Evolutionary conservation across 2,888 invertebrate species (phyloP).

Genomic region (Xestoiulus laeticollis): DNA sequence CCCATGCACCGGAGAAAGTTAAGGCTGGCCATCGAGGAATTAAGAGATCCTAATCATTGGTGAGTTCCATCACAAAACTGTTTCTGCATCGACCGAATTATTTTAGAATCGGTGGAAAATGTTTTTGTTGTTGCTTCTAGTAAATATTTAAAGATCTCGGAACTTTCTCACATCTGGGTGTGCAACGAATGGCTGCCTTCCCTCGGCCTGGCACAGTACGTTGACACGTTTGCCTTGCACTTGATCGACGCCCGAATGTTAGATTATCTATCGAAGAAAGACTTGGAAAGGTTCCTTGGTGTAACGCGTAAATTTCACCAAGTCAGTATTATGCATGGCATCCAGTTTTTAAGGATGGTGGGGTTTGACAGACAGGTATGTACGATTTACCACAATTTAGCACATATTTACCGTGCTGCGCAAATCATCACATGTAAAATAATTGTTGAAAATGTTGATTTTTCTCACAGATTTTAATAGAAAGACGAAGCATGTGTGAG

Average conservation of each 20-base stretch:
- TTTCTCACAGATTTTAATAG: slow-evolving; percentile 76
- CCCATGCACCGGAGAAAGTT: slow-evolving; percentile 94
- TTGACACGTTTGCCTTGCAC: slow-evolving; percentile 85
- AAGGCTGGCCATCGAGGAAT: slow-evolving; percentile 91
- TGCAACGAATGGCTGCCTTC: slow-evolving; percentile 93
- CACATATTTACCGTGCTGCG: neutral
- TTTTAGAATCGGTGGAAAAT: no score
- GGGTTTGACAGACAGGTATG: slow-evolving; percentile 77
- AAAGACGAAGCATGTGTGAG: slow-evolving; percentile 87
- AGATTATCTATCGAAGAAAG: slow-evolving; percentile 91
- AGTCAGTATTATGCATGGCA: slow-evolving; percentile 91
- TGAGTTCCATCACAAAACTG: slow-evolving; percentile 58
- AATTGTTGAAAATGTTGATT: neutral
- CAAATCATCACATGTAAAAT: neutral
- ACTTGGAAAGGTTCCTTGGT: slow-evolving; percentile 90
- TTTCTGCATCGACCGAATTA: neutral
- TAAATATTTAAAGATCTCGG: slow-evolving; percentile 84
- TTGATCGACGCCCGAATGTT: slow-evolving; percentile 93
- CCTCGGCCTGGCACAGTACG: slow-evolving; percentile 88
- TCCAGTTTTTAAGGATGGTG: slow-evolving; percentile 89
- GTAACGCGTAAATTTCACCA: slow-evolving; percentile 95
- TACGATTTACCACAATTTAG: neutral
- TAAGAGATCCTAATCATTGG: slow-evolving; percentile 84
- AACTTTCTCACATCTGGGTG: slow-evolving; percentile 92
- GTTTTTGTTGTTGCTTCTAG: slow-evolving; percentile 56